Evolutionary conservation across 2,113 vertebrate genomes (phyloP).

Genomic region (Nothoprocta pentlandii): DNA sequence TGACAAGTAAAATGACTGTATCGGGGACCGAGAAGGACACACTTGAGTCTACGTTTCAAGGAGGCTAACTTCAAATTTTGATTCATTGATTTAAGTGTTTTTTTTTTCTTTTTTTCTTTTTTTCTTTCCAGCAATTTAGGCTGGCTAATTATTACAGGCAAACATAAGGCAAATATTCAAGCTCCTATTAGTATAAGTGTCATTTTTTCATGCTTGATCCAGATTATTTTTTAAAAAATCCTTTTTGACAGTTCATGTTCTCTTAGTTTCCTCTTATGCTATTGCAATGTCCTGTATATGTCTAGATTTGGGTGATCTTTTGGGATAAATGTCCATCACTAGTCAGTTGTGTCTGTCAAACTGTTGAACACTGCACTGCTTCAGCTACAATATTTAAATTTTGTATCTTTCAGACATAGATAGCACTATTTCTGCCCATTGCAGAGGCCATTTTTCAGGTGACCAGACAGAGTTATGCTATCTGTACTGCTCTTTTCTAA

Average conservation of each 20-base stretch:
- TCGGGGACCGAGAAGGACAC: not conserved
- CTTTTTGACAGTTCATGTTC: not conserved
- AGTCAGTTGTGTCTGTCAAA: not conserved
- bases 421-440: not conserved
- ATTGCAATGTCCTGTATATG: not conserved
- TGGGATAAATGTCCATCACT: not conserved
- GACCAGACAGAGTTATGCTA: not conserved
- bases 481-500: not conserved
- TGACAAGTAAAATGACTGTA: not conserved
- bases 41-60: not conserved
- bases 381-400: not conserved
- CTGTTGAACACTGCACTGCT: not conserved
- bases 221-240: not conserved
- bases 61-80: not conserved
- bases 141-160: not conserved
- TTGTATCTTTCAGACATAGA: not conserved
- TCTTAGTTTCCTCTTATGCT: accelerated
- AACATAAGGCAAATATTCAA: not conserved
- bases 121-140: not conserved
- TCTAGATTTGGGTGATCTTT: not conserved
- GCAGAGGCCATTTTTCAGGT: not conserved
- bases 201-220: not conserved
- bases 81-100: not conserved
- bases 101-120: not conserved
- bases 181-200: not conserved